Base-by-base conservation (phyloP, 2,113 vertebrate species). In the Serinus canaria region DNA sequence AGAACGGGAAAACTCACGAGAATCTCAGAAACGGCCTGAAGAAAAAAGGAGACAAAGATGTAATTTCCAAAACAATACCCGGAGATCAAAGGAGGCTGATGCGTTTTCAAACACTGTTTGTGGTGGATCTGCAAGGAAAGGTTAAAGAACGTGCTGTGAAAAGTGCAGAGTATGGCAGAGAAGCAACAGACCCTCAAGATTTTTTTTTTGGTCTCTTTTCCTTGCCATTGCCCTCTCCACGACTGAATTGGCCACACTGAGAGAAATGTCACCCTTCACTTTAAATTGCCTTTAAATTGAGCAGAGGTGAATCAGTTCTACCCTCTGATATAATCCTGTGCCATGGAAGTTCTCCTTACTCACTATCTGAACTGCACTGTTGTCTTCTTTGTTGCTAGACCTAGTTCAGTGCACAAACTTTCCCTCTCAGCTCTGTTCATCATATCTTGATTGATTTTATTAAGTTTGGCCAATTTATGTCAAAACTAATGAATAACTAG, bases 1-100 rank as follows among this genome's bases (percentile, higher is more conserved):
- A 95, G 77, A 68, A 95, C 37, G 88, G 80, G 76, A 90, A 90
- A 95, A 70, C 53, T 95, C 59, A 63, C 1, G 3, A 95, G 80
- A 90, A 70, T 78, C 7, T 78, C 66, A 89, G 80, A 94, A 92
- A 81, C 4, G 1, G 35, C 31, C 22, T 49, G 80, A 83, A 94
- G 69, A 69, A 73, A 64, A 89, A 84, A 78, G 83, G 66, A 95
- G 72, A 72, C 58, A 64, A 81, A 91, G 43, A 33, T 82, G 58
- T 44, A 44, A 72, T 96, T 96, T 94, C 91, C 92, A 92, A 95
- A 96, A 94, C 96, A 91, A 31, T 88, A 77, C 50, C 44, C 4
- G 0, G 86, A 89, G 60, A 78, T 87, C 58, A 88, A 58, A 92
- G 46, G 50, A 80, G 24, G 20, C 24, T 27, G 44, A 44, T 50